Percentiles rank a stretch among this genome's conserved stretches.
These are phyloP conservation scores for Mimumesa dahlbomi DNA, from an alignment of 2,888 invertebrate genomes.

Conservation along the genomic window DNA sequence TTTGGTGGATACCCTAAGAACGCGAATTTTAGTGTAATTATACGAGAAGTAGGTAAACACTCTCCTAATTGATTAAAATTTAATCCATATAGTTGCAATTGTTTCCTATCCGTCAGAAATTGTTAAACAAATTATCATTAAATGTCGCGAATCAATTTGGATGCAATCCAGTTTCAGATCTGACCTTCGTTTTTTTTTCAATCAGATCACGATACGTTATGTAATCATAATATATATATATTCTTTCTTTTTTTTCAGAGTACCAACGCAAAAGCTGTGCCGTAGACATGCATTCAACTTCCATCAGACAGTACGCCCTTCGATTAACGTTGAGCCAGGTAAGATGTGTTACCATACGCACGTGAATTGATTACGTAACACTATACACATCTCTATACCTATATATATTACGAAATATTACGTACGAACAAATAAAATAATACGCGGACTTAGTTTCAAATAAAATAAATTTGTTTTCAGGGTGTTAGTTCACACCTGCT, in stretches of 20 bases:
- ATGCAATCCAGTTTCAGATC: conserved; percentile 20
- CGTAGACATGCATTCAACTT: conserved; percentile 71
- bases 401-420: conserved; percentile 16
- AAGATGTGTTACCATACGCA: conserved; percentile 21
- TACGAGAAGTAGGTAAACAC: too few species aligned
- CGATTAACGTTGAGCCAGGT: conserved; percentile 73
- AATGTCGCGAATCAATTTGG: conserved; percentile 5
- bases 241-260: conserved; percentile 54
- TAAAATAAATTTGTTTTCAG: too few species aligned
- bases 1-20: too few species aligned
- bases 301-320: conserved; percentile 69
- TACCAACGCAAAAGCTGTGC: conserved; percentile 55
- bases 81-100: too few species aligned
- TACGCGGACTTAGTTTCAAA: too few species aligned
- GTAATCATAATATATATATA: neutral
- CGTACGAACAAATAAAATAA: neutral
- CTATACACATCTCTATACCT: too few species aligned
- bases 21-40: too few species aligned
- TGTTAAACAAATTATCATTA: neutral
- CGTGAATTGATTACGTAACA: too few species aligned
- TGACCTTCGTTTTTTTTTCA: conserved; percentile 16
- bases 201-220: conserved; percentile 8
- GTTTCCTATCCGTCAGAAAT: neutral
- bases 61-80: too few species aligned
- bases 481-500: conserved; percentile 24